A percentile compares a stretch with the other conserved stretches of the same genome.
Conservation (phyloP, 2,888 invertebrate genomes). For the Ophion ventricosus region DNA sequence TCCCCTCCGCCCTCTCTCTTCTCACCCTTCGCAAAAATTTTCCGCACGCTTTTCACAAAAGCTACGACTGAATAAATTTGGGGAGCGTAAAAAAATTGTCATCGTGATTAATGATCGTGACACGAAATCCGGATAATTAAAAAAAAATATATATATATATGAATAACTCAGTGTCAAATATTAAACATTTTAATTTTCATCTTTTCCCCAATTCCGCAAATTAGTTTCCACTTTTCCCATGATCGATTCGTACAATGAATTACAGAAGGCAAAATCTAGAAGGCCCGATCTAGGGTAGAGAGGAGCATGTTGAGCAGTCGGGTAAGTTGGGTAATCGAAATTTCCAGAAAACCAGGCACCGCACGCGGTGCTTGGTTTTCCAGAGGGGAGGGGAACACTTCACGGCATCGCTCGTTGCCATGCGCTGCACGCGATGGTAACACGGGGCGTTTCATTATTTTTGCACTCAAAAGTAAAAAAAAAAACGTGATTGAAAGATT, state of each 20-base stretch:
- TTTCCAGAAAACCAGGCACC: too few species aligned
- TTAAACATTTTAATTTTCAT: not conserved
- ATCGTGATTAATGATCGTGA: constrained; percentile 23
- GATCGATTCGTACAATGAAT: not conserved
- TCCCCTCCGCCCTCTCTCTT: not conserved
- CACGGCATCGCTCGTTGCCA: too few species aligned
- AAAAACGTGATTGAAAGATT: too few species aligned
- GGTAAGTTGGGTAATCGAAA: too few species aligned
- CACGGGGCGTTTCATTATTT: too few species aligned
- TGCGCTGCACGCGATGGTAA: too few species aligned
- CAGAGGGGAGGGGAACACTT: too few species aligned
- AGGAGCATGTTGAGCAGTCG: too few species aligned
- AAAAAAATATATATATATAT: not conserved
- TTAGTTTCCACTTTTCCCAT: not conserved
- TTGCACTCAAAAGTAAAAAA: too few species aligned
- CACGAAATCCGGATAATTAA: not conserved
- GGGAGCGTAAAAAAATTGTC: constrained; percentile 11
- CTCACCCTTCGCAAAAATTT: constrained; percentile 25
- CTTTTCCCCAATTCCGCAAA: not conserved
- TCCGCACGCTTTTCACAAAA: constrained; percentile 37
- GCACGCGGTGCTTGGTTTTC: too few species aligned
- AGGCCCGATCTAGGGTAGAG: not conserved
- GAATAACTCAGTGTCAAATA: not conserved
- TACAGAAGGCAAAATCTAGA: not conserved
- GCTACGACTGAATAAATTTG: constrained; percentile 35